Percentiles rank a stretch among this genome's conserved stretches.
phyloP scores from a whole-genome alignment of 2,888 invertebrate species.

The Caenorhabditis sulstoni region DNA sequence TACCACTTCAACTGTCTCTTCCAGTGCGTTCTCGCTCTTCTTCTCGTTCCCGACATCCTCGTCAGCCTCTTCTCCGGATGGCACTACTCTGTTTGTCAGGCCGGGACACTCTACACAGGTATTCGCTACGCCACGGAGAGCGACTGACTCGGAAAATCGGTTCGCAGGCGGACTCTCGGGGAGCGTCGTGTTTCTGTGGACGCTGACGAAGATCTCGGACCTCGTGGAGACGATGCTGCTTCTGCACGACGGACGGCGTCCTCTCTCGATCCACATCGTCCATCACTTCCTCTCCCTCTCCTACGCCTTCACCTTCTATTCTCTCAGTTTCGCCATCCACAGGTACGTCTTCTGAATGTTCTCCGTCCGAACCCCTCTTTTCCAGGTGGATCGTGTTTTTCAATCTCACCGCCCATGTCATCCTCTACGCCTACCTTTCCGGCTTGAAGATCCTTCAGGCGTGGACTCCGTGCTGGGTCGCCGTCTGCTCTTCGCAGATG shows the following conservation, averaged over 20 bases:
- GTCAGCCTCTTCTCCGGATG: constrained; percentile 51
- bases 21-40: constrained; percentile 46
- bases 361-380: not conserved
- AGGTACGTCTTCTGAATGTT: constrained; percentile 23
- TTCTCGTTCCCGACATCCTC: constrained; percentile 59
- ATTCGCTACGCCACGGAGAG: too few species aligned
- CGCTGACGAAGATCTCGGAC: constrained; percentile 58
- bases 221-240: constrained; percentile 62
- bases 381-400: constrained; percentile 62
- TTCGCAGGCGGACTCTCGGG: constrained; percentile 47
- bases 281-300: constrained; percentile 62
- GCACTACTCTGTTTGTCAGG: constrained; percentile 56
- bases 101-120: constrained; percentile 59
- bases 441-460: constrained; percentile 47
- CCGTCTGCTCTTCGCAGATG: constrained; percentile 64
- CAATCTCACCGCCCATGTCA: constrained; percentile 63
- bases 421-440: constrained; percentile 65
- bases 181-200: constrained; percentile 56
- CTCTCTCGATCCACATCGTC: constrained; percentile 62
- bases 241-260: constrained; percentile 58
- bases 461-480: constrained; percentile 64
- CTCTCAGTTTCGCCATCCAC: constrained; percentile 52
- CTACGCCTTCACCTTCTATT: constrained; percentile 60
- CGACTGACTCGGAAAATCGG: not conserved
- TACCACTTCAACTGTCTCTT: constrained; percentile 57